Conservation (phyloP, 2,888 invertebrate genomes). For the Mythimna pallens region DNA sequence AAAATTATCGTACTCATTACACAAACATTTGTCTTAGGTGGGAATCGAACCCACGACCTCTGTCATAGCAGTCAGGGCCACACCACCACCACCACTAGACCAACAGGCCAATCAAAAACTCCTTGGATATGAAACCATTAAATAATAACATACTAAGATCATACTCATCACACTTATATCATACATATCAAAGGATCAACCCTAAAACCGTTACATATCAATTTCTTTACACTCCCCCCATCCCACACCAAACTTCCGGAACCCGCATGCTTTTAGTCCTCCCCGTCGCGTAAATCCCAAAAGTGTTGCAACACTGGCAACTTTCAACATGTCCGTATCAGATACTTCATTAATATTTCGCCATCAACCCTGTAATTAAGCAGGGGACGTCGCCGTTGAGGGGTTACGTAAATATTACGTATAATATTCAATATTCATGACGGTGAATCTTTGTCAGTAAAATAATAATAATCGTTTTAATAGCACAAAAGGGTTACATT, state of each 20-base stretch:
- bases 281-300: conserved; percentile 64
- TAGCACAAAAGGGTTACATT: no score
- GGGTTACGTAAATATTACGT: conserved; percentile 71
- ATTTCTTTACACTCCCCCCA: conserved; percentile 56
- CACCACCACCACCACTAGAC: no score
- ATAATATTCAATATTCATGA: conserved; percentile 62
- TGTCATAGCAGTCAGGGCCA: no score
- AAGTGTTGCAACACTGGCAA: conserved; percentile 70
- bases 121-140: background rate
- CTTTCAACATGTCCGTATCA: conserved; percentile 80
- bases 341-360: conserved; percentile 87
- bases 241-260: conserved; percentile 70
- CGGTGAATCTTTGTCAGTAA: conserved; percentile 61
- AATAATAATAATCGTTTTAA: no score
- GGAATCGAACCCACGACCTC: no score
- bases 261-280: conserved; percentile 71
- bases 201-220: conserved; percentile 63
- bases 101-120: background rate
- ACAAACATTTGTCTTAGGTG: no score
- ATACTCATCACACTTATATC: background rate
- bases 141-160: background rate
- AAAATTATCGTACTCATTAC: no score
- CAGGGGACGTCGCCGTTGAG: conserved; percentile 67
- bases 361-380: conserved; percentile 81
- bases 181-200: conserved; percentile 23